Evolutionary conservation across 2,888 invertebrate species (phyloP).

Genomic region (Chaetogeoica ovagalla): DNA sequence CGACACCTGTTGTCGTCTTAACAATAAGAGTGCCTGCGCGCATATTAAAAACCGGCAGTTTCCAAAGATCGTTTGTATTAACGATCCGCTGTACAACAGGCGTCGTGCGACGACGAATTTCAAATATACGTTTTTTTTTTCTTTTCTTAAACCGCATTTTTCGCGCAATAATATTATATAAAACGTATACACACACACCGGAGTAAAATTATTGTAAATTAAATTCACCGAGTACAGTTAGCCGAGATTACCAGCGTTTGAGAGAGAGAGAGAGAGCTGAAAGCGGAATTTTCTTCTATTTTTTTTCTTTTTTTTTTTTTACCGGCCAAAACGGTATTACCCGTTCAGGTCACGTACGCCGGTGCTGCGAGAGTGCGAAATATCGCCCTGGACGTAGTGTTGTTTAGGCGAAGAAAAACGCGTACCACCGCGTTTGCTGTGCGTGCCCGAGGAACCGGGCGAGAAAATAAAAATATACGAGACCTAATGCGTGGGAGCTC

Average conservation of each 20-base stretch:
- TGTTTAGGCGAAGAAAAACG: constrained; percentile 8
- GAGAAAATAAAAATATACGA: neutral
- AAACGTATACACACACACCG: too few species aligned
- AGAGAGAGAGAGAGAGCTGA: too few species aligned
- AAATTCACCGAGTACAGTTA: neutral
- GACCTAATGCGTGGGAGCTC: too few species aligned
- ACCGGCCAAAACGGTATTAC: neutral
- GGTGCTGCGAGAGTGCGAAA: neutral
- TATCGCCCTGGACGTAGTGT: constrained; percentile 1
- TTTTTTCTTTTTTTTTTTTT: neutral
- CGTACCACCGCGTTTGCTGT: neutral
- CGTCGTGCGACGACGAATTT: neutral
- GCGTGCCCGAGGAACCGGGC: neutral
- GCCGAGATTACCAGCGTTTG: neutral
- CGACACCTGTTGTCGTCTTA: constrained; percentile 22
- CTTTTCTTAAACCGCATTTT: too few species aligned
- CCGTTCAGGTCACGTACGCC: neutral
- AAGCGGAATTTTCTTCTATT: too few species aligned
- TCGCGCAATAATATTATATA: too few species aligned
- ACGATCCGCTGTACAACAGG: neutral
- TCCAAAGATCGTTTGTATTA: constrained; percentile 20
- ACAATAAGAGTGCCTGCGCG: neutral
- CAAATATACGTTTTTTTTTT: too few species aligned
- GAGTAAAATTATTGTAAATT: too few species aligned
- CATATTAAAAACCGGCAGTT: constrained; percentile 1